Conservation (phyloP, 2,888 invertebrate genomes). For the Ariolimax columbianus region DNA sequence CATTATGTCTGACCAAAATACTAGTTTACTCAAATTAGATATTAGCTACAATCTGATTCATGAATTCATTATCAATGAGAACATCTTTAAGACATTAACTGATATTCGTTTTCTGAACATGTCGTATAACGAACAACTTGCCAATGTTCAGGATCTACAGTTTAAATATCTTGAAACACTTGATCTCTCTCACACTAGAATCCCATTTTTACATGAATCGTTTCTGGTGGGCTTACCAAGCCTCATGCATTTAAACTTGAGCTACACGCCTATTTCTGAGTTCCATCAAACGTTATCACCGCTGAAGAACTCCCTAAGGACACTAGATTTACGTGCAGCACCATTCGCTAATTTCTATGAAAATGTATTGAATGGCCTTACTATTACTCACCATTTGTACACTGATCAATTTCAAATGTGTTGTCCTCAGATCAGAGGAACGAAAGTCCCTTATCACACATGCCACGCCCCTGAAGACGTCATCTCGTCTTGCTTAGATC, state of each 20-base stretch:
- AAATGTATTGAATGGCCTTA: background rate
- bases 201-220: background rate
- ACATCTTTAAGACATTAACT: background rate
- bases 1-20: too few species aligned
- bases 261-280: background rate
- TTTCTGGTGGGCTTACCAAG: background rate
- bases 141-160: background rate
- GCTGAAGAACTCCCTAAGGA: background rate
- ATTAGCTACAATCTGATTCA: background rate
- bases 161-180: background rate
- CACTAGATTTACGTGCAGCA: conserved; percentile 20
- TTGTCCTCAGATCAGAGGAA: conserved; percentile 26
- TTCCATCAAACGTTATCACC: background rate
- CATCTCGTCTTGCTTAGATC: conserved; percentile 58
- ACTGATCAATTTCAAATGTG: conserved; percentile 23
- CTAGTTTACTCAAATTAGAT: too few species aligned
- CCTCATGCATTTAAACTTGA: background rate
- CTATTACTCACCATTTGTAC: background rate
- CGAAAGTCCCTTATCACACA: background rate
- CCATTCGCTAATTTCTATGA: background rate
- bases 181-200: conserved; percentile 23
- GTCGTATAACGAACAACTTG: background rate
- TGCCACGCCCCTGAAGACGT: conserved; percentile 55
- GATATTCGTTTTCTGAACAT: background rate
- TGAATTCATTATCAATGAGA: too few species aligned